These are phyloP conservation scores for Streptopelia turtur DNA, from an alignment of 2,797 vertebrate genomes.

Conservation along the genomic window DNA sequence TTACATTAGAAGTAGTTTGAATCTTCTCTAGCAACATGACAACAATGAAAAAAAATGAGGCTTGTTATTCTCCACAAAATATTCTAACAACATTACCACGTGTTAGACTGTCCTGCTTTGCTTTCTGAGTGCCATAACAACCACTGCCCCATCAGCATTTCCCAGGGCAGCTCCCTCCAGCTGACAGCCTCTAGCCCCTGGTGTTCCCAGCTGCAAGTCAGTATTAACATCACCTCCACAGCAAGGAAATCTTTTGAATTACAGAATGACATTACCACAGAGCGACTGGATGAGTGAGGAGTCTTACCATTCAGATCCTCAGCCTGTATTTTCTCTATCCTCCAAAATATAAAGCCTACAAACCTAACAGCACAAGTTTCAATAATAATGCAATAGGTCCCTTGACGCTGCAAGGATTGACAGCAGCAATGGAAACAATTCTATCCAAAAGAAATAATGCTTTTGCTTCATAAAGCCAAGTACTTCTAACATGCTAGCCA, in stretches of 20 bases:
- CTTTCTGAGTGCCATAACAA: not conserved
- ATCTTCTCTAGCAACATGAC: not conserved
- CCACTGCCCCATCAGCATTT: not conserved
- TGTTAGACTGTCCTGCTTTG: not conserved
- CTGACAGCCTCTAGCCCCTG: not conserved
- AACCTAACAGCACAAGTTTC: not conserved
- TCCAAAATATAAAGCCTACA: not conserved
- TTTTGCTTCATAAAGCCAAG: slow-evolving; percentile 4
- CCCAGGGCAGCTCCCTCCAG: not conserved
- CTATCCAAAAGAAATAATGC: not conserved
- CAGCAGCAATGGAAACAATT: slow-evolving; percentile 25
- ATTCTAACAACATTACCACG: not conserved
- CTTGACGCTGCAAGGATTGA: not conserved
- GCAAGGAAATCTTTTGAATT: not conserved
- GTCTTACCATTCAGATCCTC: not conserved
- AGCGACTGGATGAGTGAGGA: not conserved
- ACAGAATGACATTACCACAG: not conserved
- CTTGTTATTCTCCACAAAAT: not conserved
- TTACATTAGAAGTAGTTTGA: not conserved
- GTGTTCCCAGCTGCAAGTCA: not conserved
- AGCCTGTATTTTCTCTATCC: not conserved
- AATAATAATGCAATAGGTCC: not conserved
- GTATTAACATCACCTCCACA: not conserved
- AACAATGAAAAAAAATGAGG: not conserved
- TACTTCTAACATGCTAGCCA: slow-evolving; percentile 12